phyloP scores from a whole-genome alignment of 2,113 vertebrate genomes.

The Neolamprologus caudopunctatus region DNA sequence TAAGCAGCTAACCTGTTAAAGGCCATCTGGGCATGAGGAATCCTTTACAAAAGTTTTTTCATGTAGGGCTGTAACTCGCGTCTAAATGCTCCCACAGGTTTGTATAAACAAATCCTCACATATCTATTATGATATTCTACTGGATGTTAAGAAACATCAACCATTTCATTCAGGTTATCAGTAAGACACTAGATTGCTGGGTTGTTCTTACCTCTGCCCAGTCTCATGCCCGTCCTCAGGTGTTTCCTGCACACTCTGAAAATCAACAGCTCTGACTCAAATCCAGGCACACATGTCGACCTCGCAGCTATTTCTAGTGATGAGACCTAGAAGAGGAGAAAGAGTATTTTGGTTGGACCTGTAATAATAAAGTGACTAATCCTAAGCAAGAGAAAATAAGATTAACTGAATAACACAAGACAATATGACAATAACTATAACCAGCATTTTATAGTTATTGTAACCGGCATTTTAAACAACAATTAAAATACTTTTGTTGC shows the following conservation, averaged over 20 bases:
- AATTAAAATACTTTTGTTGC: background rate
- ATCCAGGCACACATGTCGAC: conserved; percentile 52
- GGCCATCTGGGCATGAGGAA: background rate
- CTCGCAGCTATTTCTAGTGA: background rate
- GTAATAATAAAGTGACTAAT: background rate
- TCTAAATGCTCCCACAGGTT: background rate
- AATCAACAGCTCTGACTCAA: conserved; percentile 30
- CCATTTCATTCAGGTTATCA: background rate
- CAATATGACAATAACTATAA: background rate
- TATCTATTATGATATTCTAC: background rate
- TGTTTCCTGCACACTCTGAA: conserved; percentile 35
- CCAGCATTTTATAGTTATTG: background rate
- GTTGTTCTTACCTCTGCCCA: conserved; percentile 60
- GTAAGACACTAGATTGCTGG: background rate
- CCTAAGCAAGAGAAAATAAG: background rate
- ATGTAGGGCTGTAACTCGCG: background rate
- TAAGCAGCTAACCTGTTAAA: background rate
- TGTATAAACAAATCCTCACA: background rate
- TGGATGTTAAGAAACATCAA: background rate
- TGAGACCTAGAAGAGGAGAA: conserved; percentile 8
- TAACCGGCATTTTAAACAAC: background rate
- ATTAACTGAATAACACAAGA: background rate
- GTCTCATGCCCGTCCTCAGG: background rate
- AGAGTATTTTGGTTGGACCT: background rate
- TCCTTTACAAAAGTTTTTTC: background rate